Conservation (phyloP, 2,113 vertebrate species). For the Astatotilapia flaviijosephi region DNA sequence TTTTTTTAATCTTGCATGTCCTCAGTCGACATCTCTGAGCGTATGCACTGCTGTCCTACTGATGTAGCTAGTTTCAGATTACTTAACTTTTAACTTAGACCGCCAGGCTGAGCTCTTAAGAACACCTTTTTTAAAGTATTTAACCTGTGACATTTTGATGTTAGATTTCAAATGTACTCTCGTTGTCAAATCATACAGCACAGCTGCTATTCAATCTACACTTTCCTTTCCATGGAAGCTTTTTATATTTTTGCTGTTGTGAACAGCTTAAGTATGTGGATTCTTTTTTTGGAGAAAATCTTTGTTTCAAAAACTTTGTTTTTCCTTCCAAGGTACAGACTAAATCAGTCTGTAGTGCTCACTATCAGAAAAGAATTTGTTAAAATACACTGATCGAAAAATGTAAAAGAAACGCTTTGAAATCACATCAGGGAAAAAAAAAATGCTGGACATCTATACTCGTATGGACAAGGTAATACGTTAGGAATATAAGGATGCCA, state of each 20-base stretch:
- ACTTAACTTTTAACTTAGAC: not conserved
- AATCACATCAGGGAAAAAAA: not conserved
- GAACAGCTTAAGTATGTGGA: not conserved
- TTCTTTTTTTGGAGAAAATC: not conserved
- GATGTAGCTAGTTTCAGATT: not conserved
- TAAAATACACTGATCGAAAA: not conserved
- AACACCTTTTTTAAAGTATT: not conserved
- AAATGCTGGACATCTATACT: not conserved
- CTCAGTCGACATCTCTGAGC: not conserved
- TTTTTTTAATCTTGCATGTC: not conserved
- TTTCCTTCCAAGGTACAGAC: not conserved
- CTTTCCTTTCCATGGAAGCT: not conserved
- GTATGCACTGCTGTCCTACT: not conserved
- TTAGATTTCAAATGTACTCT: not conserved
- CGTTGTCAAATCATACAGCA: not conserved
- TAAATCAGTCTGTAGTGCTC: not conserved
- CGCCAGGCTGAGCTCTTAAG: not conserved
- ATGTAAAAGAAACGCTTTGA: not conserved
- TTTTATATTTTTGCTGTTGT: not conserved
- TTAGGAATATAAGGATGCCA: not conserved
- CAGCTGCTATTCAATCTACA: not conserved
- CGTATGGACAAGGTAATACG: not conserved
- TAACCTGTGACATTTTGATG: not conserved
- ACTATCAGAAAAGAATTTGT: not conserved
- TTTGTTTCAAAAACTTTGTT: accelerated